Evolutionary conservation across 2,113 vertebrate genomes (phyloP), one percentile per base, ranked within the genome.

Genomic region (Cepphus grylle): DNA sequence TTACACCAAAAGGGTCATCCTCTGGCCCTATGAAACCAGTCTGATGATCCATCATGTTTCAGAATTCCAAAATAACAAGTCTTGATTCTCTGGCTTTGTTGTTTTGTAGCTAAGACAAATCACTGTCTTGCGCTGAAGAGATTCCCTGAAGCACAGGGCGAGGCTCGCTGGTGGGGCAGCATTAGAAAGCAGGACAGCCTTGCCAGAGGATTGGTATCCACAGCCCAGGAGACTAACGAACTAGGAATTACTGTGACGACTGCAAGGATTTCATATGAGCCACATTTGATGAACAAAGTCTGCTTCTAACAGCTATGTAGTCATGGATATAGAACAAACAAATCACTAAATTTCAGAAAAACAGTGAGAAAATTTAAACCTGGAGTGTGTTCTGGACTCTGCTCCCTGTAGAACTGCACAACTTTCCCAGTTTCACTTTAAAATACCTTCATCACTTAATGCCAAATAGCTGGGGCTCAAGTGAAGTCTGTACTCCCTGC

Each of bases 281-380:
- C 43, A 42, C 52, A 13, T 32, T 5, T 79, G 87, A 73, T 49
- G 62, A 73, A 38, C 69, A 76, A 91, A 55, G 59, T 42, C 79
- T 87, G 72, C 67, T 91, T 32, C 53, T 80, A 82, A 42, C n/a
- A 67, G 87, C 78, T 55, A 66, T 0, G 78, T 93, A 82, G 90
- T 58, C 94, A 95, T 86, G 78, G 93, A 91, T 88, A 92, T 80
- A 88, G 66, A 95, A 90, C 81, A 94, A 89, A 93, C 88, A 97
- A 80, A 94, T 81, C 61, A 43, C 63, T 86, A 34, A 70, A 66
- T 17, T 42, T 19, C 59, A 92, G 36, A 34, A 94, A 91, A 93
- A 83, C 53, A 92, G 67, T 12, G 40, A 88, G 45, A 86, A 93
- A 73, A 90, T 36, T 61, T 58, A 88, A 85, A 88, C 45, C 90